Percentiles rank a stretch among this genome's conserved stretches.
Conservation (phyloP, 2,888 invertebrate species). For the Ernsta delagoae region DNA sequence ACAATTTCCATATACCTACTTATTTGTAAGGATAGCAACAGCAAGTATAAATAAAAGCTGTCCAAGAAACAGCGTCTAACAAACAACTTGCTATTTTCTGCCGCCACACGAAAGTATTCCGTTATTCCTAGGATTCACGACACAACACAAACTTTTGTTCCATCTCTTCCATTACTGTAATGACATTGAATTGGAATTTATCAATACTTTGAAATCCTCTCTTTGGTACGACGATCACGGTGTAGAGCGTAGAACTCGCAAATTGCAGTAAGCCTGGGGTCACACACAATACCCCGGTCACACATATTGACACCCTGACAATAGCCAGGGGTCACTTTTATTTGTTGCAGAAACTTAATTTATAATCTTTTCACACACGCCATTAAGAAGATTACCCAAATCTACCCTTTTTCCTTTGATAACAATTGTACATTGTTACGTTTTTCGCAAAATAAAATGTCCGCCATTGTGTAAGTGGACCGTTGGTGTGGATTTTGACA, state of each 20-base stretch:
- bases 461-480: constrained; percentile 70
- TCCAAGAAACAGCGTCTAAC: too few relatives aligned
- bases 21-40: too few relatives aligned
- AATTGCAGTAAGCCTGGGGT: constrained; percentile 81
- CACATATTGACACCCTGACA: constrained; percentile 84
- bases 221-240: constrained; percentile 63
- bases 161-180: constrained; percentile 59
- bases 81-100: too few relatives aligned
- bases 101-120: neutral
- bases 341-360: constrained; percentile 85
- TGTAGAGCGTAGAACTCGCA: constrained; percentile 68
- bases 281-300: constrained; percentile 80
- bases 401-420: constrained; percentile 81
- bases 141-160: constrained; percentile 39
- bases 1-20: too few relatives aligned
- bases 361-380: constrained; percentile 85
- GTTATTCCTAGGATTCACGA: neutral
- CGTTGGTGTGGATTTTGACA: constrained; percentile 75
- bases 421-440: constrained; percentile 82
- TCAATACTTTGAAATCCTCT: constrained; percentile 62
- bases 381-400: constrained; percentile 84
- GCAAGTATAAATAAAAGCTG: too few relatives aligned
- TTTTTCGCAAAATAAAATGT: constrained; percentile 78
- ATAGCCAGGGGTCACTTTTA: constrained; percentile 84
- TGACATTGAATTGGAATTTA: constrained; percentile 52